Evolutionary conservation across 2,888 invertebrate species (phyloP).

Genomic region (Pandemis corylana): DNA sequence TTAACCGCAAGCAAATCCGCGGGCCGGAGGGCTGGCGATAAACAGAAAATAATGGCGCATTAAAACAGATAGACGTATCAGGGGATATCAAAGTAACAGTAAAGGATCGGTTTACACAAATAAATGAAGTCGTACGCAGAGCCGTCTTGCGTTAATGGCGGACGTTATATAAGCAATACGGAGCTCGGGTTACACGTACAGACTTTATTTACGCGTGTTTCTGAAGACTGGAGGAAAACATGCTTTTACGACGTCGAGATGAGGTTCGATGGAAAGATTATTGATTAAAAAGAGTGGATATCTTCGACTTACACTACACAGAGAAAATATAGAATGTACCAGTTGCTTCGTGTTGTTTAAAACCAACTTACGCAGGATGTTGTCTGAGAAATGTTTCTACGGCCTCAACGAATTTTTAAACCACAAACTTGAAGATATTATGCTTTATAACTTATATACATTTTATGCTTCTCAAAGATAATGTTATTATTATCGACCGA

Average conservation of each 20-base stretch:
- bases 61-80: constrained; percentile 7
- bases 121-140: constrained; percentile 6
- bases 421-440: no score
- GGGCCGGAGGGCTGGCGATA: neutral
- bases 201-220: constrained; percentile 1
- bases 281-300: neutral
- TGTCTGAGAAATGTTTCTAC: no score
- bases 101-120: constrained; percentile 19
- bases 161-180: neutral
- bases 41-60: constrained; percentile 5
- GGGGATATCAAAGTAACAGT: constrained; percentile 15
- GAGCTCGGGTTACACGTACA: constrained; percentile 9
- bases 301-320: no score
- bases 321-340: no score
- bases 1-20: neutral
- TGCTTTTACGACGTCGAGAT: neutral
- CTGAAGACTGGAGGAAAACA: neutral
- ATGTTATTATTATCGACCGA: no score
- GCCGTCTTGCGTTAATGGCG: constrained; percentile 18
- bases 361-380: no score
- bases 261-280: neutral
- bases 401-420: no score
- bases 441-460: no score
- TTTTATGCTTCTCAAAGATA: no score
- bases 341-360: no score